Evolutionary conservation across 2,888 invertebrate genomes (phyloP), one percentile per base, ranked within the genome.

Genomic region (Charanyca ferruginea): DNA sequence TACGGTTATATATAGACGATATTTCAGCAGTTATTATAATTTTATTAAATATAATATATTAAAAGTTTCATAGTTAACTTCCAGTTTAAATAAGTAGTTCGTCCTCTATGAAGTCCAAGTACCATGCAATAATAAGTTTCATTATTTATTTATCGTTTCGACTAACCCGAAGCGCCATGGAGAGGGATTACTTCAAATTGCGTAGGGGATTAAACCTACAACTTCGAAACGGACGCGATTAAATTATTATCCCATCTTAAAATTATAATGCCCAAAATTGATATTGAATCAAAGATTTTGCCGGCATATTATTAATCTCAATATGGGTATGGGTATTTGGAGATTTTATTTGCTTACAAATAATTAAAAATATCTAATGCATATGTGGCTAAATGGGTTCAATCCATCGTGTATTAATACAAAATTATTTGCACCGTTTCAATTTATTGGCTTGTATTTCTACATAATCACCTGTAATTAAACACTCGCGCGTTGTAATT

Each of bases 161-260:
- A 61, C 41, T 55, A 65, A 53, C 53, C 49, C 41, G 20, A 49
- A 60, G 53, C 53, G 64, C 42, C 44, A 59, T 66, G 66, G 45
- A 64, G 41, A 52, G 72, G 70, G 69, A 81, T 74, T 73, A 81
- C 51, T 77, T 62, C 66, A 73, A 76, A 80, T 81, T 77, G 74
- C 74, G 72, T 73, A 48, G 25, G 74, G 77, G 66, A 72, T 81
- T 77, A 69, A 62, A 48, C 42, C 47, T 47, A 71, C 35, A 79
- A 80, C 65, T 77, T 62, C 28, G 66, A 54, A 73, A 77, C 49
- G 51, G 49, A 67, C 48, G 49, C 63, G 47, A 74, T 74, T 66
- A 74, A 77, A 64, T 55, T 45, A 66, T 54, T 54, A 62, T 49
- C 38, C 47, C 45, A 63, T 61, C 53, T 71, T 63, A 35, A 38